These are phyloP conservation scores for Callochromis pleurospilus DNA, from an alignment of 2,113 vertebrate species.

Conservation along the genomic window DNA sequence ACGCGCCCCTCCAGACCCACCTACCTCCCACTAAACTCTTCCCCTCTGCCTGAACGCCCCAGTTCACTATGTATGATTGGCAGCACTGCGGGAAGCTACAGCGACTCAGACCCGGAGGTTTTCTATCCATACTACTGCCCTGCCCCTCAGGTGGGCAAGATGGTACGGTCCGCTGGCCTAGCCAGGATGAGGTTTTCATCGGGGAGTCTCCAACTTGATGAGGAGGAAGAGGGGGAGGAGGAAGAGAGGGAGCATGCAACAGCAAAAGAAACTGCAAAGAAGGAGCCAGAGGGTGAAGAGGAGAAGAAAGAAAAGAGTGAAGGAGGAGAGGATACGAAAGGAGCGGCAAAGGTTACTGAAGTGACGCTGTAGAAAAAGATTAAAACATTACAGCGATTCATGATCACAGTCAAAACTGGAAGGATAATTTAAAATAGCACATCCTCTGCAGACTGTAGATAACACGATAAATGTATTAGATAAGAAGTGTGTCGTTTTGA, in stretches of 20 bases:
- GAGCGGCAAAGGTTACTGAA: constrained; percentile 20
- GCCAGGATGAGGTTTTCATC: constrained; percentile 85
- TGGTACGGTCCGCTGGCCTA: constrained; percentile 58
- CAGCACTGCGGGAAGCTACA: constrained; percentile 60
- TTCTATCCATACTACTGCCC: constrained; percentile 80
- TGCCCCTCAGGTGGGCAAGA: constrained; percentile 70
- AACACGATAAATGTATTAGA: background rate
- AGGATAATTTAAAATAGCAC: background rate
- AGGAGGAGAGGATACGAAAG: background rate
- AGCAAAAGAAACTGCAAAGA: background rate
- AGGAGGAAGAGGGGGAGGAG: constrained; percentile 76
- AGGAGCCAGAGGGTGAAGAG: background rate
- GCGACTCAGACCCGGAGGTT: constrained; percentile 86
- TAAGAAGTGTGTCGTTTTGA: background rate
- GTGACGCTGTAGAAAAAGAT: constrained; percentile 38
- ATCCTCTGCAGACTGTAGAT: background rate
- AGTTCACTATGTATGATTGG: constrained; percentile 57
- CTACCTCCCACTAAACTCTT: constrained; percentile 67
- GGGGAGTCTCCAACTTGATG: constrained; percentile 89
- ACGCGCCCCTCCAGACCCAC: constrained; percentile 70
- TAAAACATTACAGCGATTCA: background rate
- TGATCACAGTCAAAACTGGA: background rate
- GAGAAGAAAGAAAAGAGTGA: background rate
- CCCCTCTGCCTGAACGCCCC: constrained; percentile 50
- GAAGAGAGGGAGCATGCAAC: background rate